Percentiles rank a stretch among this genome's conserved stretches.
Conservation (phyloP, 2,888 invertebrate genomes). For the Corbicula japonica region DNA sequence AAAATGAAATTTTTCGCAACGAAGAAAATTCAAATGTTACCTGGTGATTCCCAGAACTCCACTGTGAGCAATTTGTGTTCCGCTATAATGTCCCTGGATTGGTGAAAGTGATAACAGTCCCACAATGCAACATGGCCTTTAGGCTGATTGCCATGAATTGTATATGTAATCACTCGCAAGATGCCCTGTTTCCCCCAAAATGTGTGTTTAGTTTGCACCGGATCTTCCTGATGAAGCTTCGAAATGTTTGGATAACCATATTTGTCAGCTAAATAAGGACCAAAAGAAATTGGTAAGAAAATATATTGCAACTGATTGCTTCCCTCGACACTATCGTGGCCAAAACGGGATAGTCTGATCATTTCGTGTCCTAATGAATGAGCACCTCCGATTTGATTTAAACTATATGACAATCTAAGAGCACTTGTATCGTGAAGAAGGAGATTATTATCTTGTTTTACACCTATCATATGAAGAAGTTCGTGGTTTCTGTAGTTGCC, state of each 20-base stretch:
- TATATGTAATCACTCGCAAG: slow-evolving; percentile 83
- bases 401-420: slow-evolving; percentile 81
- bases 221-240: slow-evolving; percentile 79
- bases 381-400: slow-evolving; percentile 81
- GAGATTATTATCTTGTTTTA: slow-evolving; percentile 61
- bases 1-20: no score
- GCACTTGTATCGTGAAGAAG: slow-evolving; percentile 84
- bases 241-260: slow-evolving; percentile 84
- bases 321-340: slow-evolving; percentile 82
- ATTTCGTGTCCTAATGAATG: slow-evolving; percentile 82
- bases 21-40: no score
- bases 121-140: slow-evolving; percentile 85
- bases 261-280: slow-evolving; percentile 84
- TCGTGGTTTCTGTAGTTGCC: slow-evolving; percentile 80
- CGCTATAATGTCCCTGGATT: slow-evolving; percentile 84
- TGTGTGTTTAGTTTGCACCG: slow-evolving; percentile 76
- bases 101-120: slow-evolving; percentile 85
- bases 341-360: slow-evolving; percentile 80
- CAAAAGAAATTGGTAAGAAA: slow-evolving; percentile 84
- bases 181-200: slow-evolving; percentile 84
- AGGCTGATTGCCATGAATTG: slow-evolving; percentile 79
- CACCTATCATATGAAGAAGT: slow-evolving; percentile 75
- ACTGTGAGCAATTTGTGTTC: slow-evolving; percentile 82
- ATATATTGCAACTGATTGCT: slow-evolving; percentile 81
- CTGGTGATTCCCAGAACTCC: slow-evolving; percentile 86